phyloP scores from a whole-genome alignment of 2,888 invertebrate genomes.

The Gari tellinella region DNA sequence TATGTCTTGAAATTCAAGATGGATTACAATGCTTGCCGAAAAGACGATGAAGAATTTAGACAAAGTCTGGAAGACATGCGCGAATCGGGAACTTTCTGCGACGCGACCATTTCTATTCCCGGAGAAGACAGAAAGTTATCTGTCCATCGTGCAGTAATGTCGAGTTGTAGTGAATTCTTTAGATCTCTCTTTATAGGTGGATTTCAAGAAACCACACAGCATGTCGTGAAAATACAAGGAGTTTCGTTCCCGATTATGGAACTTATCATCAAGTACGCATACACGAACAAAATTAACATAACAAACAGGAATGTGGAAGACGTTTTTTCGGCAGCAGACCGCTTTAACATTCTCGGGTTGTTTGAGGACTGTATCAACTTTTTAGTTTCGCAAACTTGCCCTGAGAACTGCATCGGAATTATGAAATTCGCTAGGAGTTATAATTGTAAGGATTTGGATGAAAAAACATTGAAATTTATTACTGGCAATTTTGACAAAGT shows the following conservation, averaged over 20 bases:
- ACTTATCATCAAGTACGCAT: conserved; percentile 87
- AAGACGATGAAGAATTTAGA: conserved; percentile 49
- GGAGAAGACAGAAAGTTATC: conserved; percentile 92
- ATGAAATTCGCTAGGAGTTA: conserved; percentile 92
- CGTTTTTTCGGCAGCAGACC: conserved; percentile 89
- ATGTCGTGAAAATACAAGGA: conserved; percentile 67
- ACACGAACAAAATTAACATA: conserved; percentile 89
- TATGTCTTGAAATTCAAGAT: background rate
- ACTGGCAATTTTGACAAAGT: conserved; percentile 85
- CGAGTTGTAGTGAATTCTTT: conserved; percentile 95
- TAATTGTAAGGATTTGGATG: conserved; percentile 89
- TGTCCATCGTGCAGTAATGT: conserved; percentile 88
- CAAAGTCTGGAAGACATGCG: conserved; percentile 82
- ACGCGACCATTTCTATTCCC: conserved; percentile 89
- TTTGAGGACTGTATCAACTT: conserved; percentile 92
- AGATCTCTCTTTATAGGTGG: conserved; percentile 93
- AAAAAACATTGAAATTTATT: conserved; percentile 89
- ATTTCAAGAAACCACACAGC: conserved; percentile 85
- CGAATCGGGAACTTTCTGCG: conserved; percentile 87
- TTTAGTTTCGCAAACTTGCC: conserved; percentile 88
- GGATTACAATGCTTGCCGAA: background rate
- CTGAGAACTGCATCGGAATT: conserved; percentile 93
- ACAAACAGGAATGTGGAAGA: conserved; percentile 89
- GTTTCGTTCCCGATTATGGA: conserved; percentile 66
- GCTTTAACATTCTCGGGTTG: conserved; percentile 91